Conservation (phyloP, 2,113 vertebrate species). For the Sceloporus tristichus region DNA sequence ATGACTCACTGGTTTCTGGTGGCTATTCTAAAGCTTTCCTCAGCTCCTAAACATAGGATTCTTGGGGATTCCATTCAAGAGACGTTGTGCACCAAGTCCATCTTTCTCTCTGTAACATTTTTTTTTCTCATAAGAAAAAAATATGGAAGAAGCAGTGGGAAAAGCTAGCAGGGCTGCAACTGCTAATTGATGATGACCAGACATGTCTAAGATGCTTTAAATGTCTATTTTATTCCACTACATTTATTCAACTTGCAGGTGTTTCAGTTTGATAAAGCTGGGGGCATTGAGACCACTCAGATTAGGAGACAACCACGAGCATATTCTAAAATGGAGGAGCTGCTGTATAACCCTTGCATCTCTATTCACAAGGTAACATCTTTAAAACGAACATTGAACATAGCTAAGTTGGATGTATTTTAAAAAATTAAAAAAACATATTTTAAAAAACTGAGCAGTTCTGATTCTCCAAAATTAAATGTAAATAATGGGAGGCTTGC, state of each 20-base stretch:
- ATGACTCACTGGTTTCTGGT: not conserved
- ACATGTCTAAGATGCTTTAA: not conserved
- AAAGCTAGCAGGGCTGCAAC: not conserved
- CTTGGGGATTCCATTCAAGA: not conserved
- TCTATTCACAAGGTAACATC: slow-evolving; percentile 17
- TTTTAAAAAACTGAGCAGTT: too few relatives aligned
- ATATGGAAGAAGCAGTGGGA: not conserved
- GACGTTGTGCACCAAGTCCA: not conserved
- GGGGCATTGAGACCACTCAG: slow-evolving; percentile 59
- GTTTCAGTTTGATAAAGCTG: slow-evolving; percentile 70
- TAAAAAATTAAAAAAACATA: not conserved
- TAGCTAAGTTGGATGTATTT: not conserved
- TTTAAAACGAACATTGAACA: not conserved
- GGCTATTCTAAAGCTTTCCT: not conserved
- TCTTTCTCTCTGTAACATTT: not conserved
- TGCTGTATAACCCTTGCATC: slow-evolving; percentile 26
- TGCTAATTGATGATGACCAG: not conserved
- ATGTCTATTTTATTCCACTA: not conserved
- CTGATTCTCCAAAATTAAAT: not conserved
- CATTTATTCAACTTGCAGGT: slow-evolving; percentile 64
- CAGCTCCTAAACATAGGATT: too few relatives aligned
- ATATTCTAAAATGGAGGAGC: slow-evolving; percentile 23
- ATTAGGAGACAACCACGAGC: not conserved
- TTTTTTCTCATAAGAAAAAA: not conserved
- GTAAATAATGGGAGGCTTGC: too few relatives aligned